A percentile compares a stretch with the other conserved stretches of the same genome.
These are phyloP conservation scores for Aleiodes sp. DNA, from an alignment of 1,140 invertebrate genomes.

Conservation along the genomic window DNA sequence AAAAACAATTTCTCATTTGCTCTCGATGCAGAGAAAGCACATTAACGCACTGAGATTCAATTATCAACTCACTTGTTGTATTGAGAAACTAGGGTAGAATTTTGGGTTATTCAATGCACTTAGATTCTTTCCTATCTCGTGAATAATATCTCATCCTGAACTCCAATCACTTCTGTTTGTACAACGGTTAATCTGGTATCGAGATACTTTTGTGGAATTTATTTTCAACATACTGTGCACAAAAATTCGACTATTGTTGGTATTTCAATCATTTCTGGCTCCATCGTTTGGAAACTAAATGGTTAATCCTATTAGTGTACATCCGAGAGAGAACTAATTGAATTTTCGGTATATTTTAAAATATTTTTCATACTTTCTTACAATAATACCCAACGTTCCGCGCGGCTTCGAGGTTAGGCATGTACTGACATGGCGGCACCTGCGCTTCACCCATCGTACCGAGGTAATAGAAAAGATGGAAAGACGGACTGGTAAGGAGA, in stretches of 20 bases:
- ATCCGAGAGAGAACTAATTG: not conserved
- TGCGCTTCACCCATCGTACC: slow-evolving; percentile 42
- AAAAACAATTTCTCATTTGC: too few species aligned
- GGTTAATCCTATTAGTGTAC: not conserved
- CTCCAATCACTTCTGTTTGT: not conserved
- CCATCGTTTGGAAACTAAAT: not conserved
- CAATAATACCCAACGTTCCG: slow-evolving; percentile 50
- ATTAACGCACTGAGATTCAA: too few species aligned
- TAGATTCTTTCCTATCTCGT: not conserved
- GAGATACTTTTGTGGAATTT: not conserved
- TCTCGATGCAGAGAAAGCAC: too few species aligned
- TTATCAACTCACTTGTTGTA: too few species aligned
- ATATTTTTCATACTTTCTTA: not conserved
- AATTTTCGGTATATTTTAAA: not conserved
- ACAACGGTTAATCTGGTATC: not conserved
- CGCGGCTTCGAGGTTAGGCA: slow-evolving; percentile 62
- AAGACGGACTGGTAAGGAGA: not conserved
- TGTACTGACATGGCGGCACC: slow-evolving; percentile 68
- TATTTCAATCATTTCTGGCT: not conserved
- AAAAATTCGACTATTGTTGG: not conserved
- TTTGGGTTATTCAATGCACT: too few species aligned
- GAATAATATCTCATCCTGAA: not conserved
- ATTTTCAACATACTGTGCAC: not conserved
- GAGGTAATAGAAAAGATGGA: not conserved
- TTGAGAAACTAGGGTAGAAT: too few species aligned